Evolutionary conservation across 2,888 invertebrate genomes (phyloP), one percentile per base, ranked within the genome.

Genomic region (Siphonodentalium dalli): DNA sequence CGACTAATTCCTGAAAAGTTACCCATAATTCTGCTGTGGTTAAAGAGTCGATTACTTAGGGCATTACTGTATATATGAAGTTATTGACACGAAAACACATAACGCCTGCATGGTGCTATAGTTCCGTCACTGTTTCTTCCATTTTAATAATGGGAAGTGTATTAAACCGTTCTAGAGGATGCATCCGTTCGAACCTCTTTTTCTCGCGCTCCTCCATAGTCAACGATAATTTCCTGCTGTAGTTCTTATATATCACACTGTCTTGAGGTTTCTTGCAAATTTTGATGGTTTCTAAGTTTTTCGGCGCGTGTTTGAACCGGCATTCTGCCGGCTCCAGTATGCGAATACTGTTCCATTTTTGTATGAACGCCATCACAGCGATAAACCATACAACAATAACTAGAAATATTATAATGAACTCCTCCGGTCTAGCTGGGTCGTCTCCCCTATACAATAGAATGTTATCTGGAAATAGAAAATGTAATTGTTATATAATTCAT

Each of bases 191-290:
- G n/a, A 75, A 54, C 34, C 72, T 63, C 27, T 41, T 41, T 43
- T 75, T 74, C 54, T 73, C 72, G n/a, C 72, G 41, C 44, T 62
- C 72, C 9, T 70, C 68, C 72, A 76, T 76, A 20, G 76, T 76
- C 23, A 72, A 54, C 15, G 74, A 74, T 63, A 76, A 63, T 54
- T 76, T 74, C 8, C 76, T 58, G 55, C 67, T 71, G 59, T 78
- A 79, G 55, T 68, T 77, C 59, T 76, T 77, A 66, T 79, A 79
- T 45, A 80, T 80, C 29, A 80, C 73, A 65, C 78, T 78, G 61
- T 80, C 80, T 45, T 76, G 75, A n/a, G 74, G 65, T 28, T 71
- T 62, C 55, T 78, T 77, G 18, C 79, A 78, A n/a, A 79, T 69
- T 35, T 66, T 62, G 35, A 79, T 72, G 23, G 66, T 75, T 27